A percentile compares a stretch with the other conserved stretches of the same genome.
Conservation (phyloP, 1,140 invertebrate genomes). For the Bombus cullumanus region DNA sequence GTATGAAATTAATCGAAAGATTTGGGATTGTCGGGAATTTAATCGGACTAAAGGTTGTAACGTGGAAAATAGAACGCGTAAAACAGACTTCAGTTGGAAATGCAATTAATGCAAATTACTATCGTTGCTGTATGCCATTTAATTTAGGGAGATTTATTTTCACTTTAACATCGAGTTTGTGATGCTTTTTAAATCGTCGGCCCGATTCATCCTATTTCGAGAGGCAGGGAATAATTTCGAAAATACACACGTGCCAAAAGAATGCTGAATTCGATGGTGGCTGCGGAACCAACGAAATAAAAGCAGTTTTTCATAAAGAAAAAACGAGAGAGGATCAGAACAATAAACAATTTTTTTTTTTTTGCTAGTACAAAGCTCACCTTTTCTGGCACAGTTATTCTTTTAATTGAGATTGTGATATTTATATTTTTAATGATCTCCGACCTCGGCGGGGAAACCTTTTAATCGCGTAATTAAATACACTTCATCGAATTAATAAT, state of each 20-base stretch:
- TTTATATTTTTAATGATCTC: conserved; percentile 25
- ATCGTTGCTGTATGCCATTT: conserved; percentile 7
- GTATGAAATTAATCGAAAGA: background rate
- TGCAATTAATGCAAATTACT: conserved; percentile 37
- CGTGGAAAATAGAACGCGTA: conserved; percentile 3
- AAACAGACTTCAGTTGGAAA: conserved; percentile 29
- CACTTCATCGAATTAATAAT: conserved; percentile 40
- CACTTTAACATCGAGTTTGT: background rate
- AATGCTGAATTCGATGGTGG: background rate
- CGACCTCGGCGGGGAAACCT: background rate
- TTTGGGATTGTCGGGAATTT: background rate
- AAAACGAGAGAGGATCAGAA: background rate
- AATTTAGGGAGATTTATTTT: conserved; percentile 22
- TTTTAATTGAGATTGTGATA: conserved; percentile 4
- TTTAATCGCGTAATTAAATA: conserved; percentile 33
- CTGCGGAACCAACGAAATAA: background rate
- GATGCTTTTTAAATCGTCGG: conserved; percentile 7
- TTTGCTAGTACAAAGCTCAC: no score
- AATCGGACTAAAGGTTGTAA: background rate
- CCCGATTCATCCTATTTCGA: background rate
- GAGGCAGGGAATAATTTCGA: background rate
- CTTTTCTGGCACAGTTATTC: background rate
- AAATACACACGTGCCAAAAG: background rate
- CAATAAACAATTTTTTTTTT: background rate
- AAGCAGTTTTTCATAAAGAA: background rate